Conservation (phyloP, 1,140 invertebrate genomes). For the Macrocentrus cingulum region DNA sequence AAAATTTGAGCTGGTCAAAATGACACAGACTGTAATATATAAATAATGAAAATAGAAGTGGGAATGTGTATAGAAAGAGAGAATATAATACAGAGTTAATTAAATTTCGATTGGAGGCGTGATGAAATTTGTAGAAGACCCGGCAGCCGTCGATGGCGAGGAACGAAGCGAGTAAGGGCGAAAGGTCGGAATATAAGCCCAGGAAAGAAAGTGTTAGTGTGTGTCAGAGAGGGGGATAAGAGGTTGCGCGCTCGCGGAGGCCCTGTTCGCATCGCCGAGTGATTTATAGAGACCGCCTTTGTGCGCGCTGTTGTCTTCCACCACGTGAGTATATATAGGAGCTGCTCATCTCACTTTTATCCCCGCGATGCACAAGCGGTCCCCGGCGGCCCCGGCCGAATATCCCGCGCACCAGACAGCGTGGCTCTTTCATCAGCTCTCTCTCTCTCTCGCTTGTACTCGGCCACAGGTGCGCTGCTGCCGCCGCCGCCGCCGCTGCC, state of each 20-base stretch:
- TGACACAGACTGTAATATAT: too few species aligned
- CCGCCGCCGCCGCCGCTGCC: slow-evolving; percentile 2
- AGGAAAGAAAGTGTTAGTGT: slow-evolving; percentile 1
- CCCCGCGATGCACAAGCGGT: not conserved
- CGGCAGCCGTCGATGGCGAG: slow-evolving; percentile 14
- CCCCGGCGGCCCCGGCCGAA: slow-evolving; percentile 13
- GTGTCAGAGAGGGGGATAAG: not conserved
- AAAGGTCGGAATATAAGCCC: not conserved
- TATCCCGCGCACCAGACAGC: slow-evolving; percentile 35
- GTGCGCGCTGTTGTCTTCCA: slow-evolving; percentile 30
- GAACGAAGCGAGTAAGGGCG: slow-evolving; percentile 23
- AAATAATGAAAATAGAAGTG: too few species aligned
- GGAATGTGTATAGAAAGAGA: too few species aligned
- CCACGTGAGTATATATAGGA: slow-evolving; percentile 20
- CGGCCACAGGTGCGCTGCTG: slow-evolving; percentile 31
- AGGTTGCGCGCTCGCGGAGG: slow-evolving; percentile 18
- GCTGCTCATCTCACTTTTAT: not conserved
- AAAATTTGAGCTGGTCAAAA: too few species aligned
- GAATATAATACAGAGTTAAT: slow-evolving; percentile 6
- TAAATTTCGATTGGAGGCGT: slow-evolving; percentile 6
- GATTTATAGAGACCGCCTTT: slow-evolving; percentile 42
- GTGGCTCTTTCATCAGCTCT: slow-evolving; percentile 39
- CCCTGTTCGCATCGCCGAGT: slow-evolving; percentile 23
- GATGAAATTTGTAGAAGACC: slow-evolving; percentile 13
- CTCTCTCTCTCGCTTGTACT: slow-evolving; percentile 5